Evolutionary conservation across 2,113 vertebrate genomes (phyloP).

Genomic region (Pelmatolapia mariae): DNA sequence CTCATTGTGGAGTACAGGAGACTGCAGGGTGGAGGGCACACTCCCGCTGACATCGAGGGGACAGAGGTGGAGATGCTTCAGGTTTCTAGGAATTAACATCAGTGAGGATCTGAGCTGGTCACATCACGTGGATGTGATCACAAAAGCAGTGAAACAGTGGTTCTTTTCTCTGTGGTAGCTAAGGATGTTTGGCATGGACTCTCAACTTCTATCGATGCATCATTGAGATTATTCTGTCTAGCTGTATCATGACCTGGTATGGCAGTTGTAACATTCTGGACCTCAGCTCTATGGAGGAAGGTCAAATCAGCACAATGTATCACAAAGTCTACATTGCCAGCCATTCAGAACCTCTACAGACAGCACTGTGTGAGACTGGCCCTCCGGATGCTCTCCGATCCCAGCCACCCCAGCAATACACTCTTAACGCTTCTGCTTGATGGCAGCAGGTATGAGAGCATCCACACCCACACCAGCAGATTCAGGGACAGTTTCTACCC

Average conservation of each 20-base stretch:
- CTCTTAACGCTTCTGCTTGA: accelerated
- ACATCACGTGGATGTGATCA: accelerated
- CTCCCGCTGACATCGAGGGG: not conserved
- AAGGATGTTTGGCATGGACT: not conserved
- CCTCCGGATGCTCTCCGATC: accelerated
- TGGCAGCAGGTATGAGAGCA: not conserved
- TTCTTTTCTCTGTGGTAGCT: not conserved
- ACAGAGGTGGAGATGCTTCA: not conserved
- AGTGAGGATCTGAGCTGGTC: not conserved
- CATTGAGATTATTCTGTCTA: not conserved
- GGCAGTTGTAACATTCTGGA: not conserved
- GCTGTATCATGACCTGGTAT: not conserved
- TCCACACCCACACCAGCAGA: not conserved
- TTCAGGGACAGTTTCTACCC: not conserved
- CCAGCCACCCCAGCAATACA: not conserved
- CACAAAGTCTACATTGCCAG: not conserved
- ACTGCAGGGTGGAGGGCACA: not conserved
- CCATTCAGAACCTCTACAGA: not conserved
- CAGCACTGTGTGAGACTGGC: not conserved
- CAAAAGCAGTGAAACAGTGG: not conserved
- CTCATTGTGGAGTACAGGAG: not conserved
- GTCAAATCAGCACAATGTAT: not conserved
- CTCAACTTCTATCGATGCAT: not conserved
- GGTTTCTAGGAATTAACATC: not conserved
- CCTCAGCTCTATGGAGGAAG: not conserved